Conservation (phyloP, 2,797 vertebrate species). For the Benthosema pterotum region DNA sequence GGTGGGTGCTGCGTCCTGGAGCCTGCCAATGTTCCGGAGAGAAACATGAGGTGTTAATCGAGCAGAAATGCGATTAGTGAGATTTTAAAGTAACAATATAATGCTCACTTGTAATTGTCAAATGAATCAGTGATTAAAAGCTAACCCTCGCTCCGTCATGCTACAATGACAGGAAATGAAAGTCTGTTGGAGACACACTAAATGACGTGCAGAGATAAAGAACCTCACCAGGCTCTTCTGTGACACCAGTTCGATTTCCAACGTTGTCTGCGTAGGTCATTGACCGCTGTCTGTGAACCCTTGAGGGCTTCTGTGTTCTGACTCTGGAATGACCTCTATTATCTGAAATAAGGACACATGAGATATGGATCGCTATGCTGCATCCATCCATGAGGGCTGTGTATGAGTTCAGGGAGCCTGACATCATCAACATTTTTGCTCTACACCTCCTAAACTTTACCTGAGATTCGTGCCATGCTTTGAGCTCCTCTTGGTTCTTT, state of each 20-base stretch:
- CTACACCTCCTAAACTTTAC: conserved; percentile 58
- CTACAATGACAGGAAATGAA: conserved; percentile 44
- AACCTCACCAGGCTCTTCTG: conserved; percentile 86
- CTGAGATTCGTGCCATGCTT: conserved; percentile 88
- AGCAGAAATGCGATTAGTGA: no score
- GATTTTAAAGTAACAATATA: no score
- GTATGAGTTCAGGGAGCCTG: neutral
- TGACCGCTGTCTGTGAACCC: conserved; percentile 76
- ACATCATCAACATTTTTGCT: no score
- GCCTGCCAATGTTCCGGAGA: conserved; percentile 67
- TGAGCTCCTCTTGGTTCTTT: conserved; percentile 92
- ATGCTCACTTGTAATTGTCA: conserved; percentile 83
- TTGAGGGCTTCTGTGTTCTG: conserved; percentile 86
- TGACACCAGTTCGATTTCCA: conserved; percentile 90
- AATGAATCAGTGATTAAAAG: conserved; percentile 37
- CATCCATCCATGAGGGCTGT: neutral
- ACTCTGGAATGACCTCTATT: conserved; percentile 84
- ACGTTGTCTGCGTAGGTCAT: conserved; percentile 85
- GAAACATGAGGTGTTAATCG: no score
- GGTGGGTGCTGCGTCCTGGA: no score
- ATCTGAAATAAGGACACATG: conserved; percentile 73
- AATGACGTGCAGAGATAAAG: conserved; percentile 53
- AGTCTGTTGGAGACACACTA: conserved; percentile 51
- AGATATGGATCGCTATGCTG: neutral
- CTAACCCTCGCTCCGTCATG: conserved; percentile 11